These are phyloP conservation scores for Petrocephalus zakoni DNA, from an alignment of 2,113 vertebrate species.

Conservation along the genomic window DNA sequence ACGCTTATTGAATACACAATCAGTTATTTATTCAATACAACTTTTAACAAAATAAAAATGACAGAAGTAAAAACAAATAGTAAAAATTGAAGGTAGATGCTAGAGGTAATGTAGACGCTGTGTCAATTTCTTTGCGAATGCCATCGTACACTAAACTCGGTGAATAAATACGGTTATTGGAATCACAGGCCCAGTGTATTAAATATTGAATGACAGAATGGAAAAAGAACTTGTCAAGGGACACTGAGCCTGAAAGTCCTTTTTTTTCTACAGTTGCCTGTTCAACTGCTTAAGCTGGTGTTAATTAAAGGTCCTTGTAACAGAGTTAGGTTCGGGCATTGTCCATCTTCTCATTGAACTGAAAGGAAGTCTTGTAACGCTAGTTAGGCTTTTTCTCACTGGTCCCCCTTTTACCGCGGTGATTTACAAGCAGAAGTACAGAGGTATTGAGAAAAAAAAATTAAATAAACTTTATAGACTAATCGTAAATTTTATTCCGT, in stretches of 20 bases:
- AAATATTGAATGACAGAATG: conserved; percentile 70
- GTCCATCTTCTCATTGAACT: conserved; percentile 44
- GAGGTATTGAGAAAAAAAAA: conserved; percentile 13
- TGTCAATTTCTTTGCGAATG: neutral
- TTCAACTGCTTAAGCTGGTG: conserved; percentile 64
- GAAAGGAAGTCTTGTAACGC: conserved; percentile 32
- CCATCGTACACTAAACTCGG: conserved; percentile 30
- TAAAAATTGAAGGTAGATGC: neutral
- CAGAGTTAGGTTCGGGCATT: conserved; percentile 48
- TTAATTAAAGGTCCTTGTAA: conserved; percentile 71
- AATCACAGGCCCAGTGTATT: conserved; percentile 61
- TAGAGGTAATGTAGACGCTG: neutral
- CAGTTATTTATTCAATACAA: neutral
- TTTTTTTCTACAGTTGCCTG: conserved; percentile 56
- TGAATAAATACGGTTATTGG: conserved; percentile 67
- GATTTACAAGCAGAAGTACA: conserved; percentile 22
- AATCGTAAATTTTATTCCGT: conserved; percentile 16
- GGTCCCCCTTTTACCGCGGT: conserved; percentile 18
- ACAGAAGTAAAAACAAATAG: neutral
- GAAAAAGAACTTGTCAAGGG: conserved; percentile 61
- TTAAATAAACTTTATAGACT: conserved; percentile 18
- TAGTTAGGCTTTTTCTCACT: conserved; percentile 21
- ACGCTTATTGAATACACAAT: neutral
- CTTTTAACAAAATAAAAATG: neutral
- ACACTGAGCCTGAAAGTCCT: conserved; percentile 69